Conservation (phyloP, 2,888 invertebrate genomes). For the Conistra vaccinii region DNA sequence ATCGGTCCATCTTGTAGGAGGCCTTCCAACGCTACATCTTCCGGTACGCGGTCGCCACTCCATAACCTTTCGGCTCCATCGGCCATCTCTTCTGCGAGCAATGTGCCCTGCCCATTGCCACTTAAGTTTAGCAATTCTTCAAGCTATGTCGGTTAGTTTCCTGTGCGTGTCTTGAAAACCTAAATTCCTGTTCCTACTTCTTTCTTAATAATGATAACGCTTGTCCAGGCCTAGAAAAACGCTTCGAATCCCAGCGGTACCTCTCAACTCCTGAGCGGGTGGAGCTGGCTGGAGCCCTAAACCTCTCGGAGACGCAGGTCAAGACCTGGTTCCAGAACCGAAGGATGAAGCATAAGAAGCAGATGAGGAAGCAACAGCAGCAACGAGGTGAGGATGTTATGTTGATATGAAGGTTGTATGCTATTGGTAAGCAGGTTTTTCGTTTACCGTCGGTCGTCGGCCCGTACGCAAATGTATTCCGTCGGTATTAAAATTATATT, state of each 20-base stretch:
- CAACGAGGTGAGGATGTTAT: slow-evolving; percentile 58
- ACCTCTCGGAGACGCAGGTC: slow-evolving; percentile 98
- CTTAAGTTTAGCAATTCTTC: too few relatives aligned
- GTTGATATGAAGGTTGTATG: not conserved
- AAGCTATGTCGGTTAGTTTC: too few relatives aligned
- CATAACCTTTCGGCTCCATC: too few relatives aligned
- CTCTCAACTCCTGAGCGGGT: slow-evolving; percentile 99
- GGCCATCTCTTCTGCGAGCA: too few relatives aligned
- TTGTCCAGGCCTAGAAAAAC: slow-evolving; percentile 95
- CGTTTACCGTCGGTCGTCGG: not conserved
- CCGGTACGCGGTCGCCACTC: too few relatives aligned
- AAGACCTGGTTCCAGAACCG: slow-evolving; percentile 99
- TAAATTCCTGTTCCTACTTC: not conserved
- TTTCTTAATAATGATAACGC: not conserved
- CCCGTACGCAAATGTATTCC: too few relatives aligned
- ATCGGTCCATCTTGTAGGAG: too few relatives aligned
- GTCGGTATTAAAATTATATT: too few relatives aligned
- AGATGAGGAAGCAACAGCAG: slow-evolving; percentile 93
- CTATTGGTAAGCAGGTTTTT: not conserved
- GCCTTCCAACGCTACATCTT: too few relatives aligned
- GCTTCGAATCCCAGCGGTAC: slow-evolving; percentile 98
- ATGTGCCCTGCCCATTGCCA: too few relatives aligned
- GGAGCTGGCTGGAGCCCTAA: slow-evolving; percentile 97
- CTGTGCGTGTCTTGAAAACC: not conserved
- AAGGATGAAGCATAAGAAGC: slow-evolving; percentile 99